Evolutionary conservation across 2,113 vertebrate species (phyloP).

Genomic region (Aphelocoma coerulescens): DNA sequence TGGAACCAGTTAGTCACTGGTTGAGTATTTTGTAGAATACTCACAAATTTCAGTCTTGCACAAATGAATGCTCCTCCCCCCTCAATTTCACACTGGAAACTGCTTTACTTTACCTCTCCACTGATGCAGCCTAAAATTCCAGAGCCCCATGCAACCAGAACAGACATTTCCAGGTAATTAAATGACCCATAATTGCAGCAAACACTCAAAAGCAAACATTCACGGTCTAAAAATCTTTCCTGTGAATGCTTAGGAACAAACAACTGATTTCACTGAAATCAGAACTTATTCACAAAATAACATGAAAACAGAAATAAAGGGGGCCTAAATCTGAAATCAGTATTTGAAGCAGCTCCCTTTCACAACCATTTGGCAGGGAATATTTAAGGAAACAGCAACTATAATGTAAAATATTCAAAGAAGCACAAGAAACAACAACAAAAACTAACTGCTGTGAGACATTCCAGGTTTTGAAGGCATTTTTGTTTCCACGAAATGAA

Average conservation of each 20-base stretch:
- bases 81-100: not conserved
- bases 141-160: not conserved
- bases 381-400: not conserved
- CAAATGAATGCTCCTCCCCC: not conserved
- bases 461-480: not conserved
- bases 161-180: not conserved
- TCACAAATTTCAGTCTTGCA: not conserved
- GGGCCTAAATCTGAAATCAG: not conserved
- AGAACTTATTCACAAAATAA: not conserved
- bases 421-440: not conserved
- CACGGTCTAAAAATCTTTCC: not conserved
- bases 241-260: not conserved
- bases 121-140: not conserved
- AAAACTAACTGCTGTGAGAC: not conserved
- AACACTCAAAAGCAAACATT: not conserved
- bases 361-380: not conserved
- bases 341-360: not conserved
- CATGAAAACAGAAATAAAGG: not conserved
- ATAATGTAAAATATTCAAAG: not conserved
- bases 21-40: not conserved
- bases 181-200: not conserved
- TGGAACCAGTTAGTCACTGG: not conserved
- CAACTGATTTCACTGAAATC: not conserved
- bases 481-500: not conserved
- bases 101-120: not conserved